Percentiles rank a stretch among this genome's conserved stretches.
phyloP scores from a whole-genome alignment of 2,797 vertebrate genomes.

The Channa striata region DNA sequence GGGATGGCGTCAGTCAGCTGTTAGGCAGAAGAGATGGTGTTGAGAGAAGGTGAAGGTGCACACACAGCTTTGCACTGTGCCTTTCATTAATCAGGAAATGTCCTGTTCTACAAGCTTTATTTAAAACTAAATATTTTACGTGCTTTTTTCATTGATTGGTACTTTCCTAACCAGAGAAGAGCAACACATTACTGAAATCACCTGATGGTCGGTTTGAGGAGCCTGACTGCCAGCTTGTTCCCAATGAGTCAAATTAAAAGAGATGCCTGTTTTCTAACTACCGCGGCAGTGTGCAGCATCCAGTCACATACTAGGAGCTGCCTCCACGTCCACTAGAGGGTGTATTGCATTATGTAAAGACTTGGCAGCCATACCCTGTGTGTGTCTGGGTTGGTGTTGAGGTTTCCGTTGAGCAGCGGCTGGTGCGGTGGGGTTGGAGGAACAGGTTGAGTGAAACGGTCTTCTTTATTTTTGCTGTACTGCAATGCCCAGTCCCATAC shows the following conservation, averaged over 20 bases:
- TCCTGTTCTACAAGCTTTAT: neutral
- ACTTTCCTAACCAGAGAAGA: neutral
- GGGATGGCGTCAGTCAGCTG: slow-evolving; percentile 75
- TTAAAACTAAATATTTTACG: neutral
- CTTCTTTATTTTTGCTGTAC: slow-evolving; percentile 83
- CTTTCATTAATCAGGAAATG: neutral
- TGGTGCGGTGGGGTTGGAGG: slow-evolving; percentile 53
- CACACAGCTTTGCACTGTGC: too few species aligned
- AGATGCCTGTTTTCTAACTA: neutral
- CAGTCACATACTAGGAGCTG: neutral
- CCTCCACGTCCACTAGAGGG: slow-evolving; percentile 32
- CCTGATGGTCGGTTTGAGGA: neutral
- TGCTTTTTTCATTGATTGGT: neutral
- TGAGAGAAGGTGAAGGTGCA: neutral
- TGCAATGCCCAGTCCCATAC: slow-evolving; percentile 94
- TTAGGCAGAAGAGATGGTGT: neutral
- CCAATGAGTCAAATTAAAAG: neutral
- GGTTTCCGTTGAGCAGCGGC: slow-evolving; percentile 83
- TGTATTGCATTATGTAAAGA: neutral
- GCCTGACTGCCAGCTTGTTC: neutral
- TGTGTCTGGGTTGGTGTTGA: slow-evolving; percentile 80
- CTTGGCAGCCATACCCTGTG: slow-evolving; percentile 66
- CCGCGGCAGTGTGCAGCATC: slow-evolving; percentile 42
- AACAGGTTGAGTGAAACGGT: slow-evolving; percentile 86
- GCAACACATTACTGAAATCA: neutral